Evolutionary conservation across 2,797 vertebrate genomes (phyloP).

Genomic region (Threskiornis aethiopicus): DNA sequence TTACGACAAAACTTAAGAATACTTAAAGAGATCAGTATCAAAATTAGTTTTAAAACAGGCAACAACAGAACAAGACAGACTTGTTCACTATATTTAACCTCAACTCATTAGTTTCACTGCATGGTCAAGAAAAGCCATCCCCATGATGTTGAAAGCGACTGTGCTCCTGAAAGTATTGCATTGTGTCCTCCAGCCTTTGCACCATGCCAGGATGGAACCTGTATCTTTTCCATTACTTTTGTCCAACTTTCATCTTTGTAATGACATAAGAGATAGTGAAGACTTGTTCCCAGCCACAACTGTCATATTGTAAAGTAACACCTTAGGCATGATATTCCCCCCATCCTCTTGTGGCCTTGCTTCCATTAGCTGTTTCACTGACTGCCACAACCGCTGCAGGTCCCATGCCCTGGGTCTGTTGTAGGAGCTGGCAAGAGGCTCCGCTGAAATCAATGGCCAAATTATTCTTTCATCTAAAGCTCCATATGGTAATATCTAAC

Average conservation of each 20-base stretch:
- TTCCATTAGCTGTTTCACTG: neutral
- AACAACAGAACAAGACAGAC: neutral
- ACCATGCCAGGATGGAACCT: neutral
- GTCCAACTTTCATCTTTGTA: neutral
- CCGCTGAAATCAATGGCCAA: neutral
- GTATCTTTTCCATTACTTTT: neutral
- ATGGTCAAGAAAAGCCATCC: neutral
- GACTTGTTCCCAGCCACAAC: neutral
- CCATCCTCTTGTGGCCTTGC: neutral
- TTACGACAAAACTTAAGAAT: neutral
- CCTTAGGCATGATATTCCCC: neutral
- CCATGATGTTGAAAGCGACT: neutral
- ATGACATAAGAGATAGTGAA: neutral
- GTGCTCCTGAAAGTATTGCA: neutral
- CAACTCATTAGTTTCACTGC: accelerated
- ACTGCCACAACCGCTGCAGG: neutral
- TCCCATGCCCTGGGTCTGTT: accelerated
- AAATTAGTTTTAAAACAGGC: neutral
- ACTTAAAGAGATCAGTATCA: neutral
- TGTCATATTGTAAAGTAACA: neutral
- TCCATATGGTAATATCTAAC: neutral
- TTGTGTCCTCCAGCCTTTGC: neutral
- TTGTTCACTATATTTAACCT: neutral
- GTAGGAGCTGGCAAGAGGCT: neutral
- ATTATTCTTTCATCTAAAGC: neutral